phyloP scores from a whole-genome alignment of 2,888 invertebrate genomes.

The Neocrepidodera transversa region DNA sequence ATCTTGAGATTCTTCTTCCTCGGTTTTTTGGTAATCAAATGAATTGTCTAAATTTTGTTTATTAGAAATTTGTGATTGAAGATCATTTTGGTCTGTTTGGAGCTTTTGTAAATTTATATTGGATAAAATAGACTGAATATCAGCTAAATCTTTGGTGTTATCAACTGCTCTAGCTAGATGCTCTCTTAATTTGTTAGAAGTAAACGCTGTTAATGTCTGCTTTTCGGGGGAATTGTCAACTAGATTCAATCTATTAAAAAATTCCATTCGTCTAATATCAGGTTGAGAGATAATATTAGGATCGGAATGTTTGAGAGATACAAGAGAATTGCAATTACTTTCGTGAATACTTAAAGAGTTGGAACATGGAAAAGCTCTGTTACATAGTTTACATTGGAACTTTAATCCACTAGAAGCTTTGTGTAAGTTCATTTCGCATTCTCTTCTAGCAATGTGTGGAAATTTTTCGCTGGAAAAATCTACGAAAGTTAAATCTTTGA shows the following conservation, averaged over 20 bases:
- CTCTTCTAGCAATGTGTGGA: constrained; percentile 76
- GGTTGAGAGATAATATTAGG: constrained; percentile 61
- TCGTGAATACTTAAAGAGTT: constrained; percentile 74
- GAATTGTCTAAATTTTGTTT: constrained; percentile 38
- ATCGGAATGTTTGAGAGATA: constrained; percentile 51
- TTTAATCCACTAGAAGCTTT: constrained; percentile 65
- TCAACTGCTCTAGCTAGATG: constrained; percentile 58
- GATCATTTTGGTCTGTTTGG: constrained; percentile 55
- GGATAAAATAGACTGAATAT: constrained; percentile 83
- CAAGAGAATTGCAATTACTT: constrained; percentile 60
- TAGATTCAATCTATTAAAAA: constrained; percentile 81
- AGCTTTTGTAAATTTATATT: constrained; percentile 77
- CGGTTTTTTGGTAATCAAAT: constrained; percentile 53
- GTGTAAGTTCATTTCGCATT: constrained; percentile 74
- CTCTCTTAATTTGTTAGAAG: constrained; percentile 48
- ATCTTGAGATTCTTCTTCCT: constrained; percentile 81
- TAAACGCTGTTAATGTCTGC: constrained; percentile 27
- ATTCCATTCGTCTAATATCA: constrained; percentile 74
- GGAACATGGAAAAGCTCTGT: constrained; percentile 74
- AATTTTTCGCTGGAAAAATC: constrained; percentile 84
- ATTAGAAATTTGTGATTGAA: constrained; percentile 24
- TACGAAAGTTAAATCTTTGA: constrained; percentile 76
- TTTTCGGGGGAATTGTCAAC: constrained; percentile 70
- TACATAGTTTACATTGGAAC: constrained; percentile 75
- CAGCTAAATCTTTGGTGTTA: constrained; percentile 78